Conservation (phyloP, 37 sponge, comb jelly and placozoan species). For the Geodia barretti region DNA sequence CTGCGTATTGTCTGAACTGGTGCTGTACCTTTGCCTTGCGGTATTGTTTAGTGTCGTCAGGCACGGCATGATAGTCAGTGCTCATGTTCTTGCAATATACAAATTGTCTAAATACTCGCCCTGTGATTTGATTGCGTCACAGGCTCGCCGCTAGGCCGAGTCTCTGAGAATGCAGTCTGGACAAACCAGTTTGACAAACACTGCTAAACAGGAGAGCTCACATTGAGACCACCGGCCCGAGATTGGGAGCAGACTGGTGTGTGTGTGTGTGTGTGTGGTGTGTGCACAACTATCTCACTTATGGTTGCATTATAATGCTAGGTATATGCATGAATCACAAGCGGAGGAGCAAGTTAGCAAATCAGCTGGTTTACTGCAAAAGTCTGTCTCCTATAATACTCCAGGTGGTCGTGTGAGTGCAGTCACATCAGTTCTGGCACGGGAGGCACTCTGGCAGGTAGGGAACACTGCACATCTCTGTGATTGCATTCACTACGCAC, state of each 20-base stretch:
- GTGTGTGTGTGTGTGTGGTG: not conserved
- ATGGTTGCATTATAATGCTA: not conserved
- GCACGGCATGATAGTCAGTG: no score
- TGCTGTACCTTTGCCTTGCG: no score
- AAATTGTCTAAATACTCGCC: no score
- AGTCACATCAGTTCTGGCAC: constrained; percentile 87
- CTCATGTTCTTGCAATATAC: no score
- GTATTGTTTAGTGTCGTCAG: no score
- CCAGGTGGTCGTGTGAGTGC: constrained; percentile 83
- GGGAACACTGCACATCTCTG: not conserved
- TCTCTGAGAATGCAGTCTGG: constrained; percentile 83
- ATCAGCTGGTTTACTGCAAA: no score
- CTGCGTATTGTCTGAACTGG: no score
- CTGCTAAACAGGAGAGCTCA: constrained; percentile 83
- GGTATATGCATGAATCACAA: not conserved
- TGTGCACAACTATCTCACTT: not conserved
- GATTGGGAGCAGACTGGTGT: constrained; percentile 81
- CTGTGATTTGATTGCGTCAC: no score
- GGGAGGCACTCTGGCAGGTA: constrained; percentile 89
- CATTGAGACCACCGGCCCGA: constrained; percentile 86
- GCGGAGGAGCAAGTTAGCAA: not conserved
- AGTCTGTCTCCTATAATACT: no score
- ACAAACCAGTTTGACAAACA: constrained; percentile 95
- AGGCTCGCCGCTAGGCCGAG: constrained; percentile 79
- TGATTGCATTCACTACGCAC: no score